Evolutionary conservation across 2,797 vertebrate genomes (phyloP), one percentile per base, ranked within the genome.

Genomic region (Sebastiscus albofasciatus): DNA sequence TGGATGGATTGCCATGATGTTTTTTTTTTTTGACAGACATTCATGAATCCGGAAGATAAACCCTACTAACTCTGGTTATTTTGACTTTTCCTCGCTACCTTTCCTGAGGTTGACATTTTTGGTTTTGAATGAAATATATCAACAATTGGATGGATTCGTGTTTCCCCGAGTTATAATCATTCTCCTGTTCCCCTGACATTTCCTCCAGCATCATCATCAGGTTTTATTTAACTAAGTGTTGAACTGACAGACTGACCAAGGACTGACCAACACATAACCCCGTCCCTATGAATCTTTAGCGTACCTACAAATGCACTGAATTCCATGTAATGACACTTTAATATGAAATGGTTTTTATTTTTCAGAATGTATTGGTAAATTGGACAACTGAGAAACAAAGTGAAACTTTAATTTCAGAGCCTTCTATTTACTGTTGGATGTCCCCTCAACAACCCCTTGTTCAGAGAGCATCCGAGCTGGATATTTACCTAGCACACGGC

Each of bases 401-500:
- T 42, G 2, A 52, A 65, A 49, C 39, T 65, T 49, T 29, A 34
- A 67, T 56, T 67, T 68, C 6, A 26, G 49, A 58, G 14, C 27
- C 29, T 52, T 29, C n/a, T 64, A 36, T 77, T 66, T 75, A 65
- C 16, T 55, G 39, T 42, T 68, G n/a, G 56, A 56, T 29, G 18
- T 79, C 55, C 59, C 39, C 6, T 42, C 12, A 26, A 78, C 82
- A 59, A 33, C 46, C 46, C 46, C 42, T 66, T 68, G 36, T 75
- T 69, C 49, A 22, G 58, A 64, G 14, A 62, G 26, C 1, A 0
- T 56, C 49, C 22, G 33, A 72, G 8, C 46, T 64, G 61, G 5
- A 55, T 70, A 61, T 80, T 65, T 69, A 71, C 46, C 6, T 12
- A 64, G 65, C 56, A 82, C 71, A 74, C 6, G 11, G 61, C 29